Evolutionary conservation across 1,140 invertebrate genomes (phyloP), one percentile per base, ranked within the genome.

Genomic region (Arctopsyche grandis): DNA sequence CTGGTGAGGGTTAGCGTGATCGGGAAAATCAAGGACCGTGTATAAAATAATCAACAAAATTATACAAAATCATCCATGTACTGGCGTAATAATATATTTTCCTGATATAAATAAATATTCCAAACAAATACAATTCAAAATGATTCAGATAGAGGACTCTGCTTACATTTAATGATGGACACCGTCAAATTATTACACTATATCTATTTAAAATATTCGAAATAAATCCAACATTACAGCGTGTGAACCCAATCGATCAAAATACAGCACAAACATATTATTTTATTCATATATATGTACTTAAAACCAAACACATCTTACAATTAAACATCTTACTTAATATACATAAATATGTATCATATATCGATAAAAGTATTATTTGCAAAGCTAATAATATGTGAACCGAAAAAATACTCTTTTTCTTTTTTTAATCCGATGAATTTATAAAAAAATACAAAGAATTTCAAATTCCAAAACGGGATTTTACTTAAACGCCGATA

Each of bases 31-130:
- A 4, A 66, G 19, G 69, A 38, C 22, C 3, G 38, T 22, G 12
- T 38, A 3, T 1, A 70, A 70, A 70, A 38, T 22, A 44, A n/a
- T 70, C 10, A 52, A 70, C 69, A 60, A 60, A 66, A 66, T 66
- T 66, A 66, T 29, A 66, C 5, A 66, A 52, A 52, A 52, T 14
- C 22, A 48, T 69, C n/a, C 63, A 69, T 66, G 69, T 56, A 69
- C 48, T 77, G 66, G 66, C 63, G 69, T 77, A 43, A 69, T 69
- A 22, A 69, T 69, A 77, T 77, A 77, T 77, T 69, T 44, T 77
- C 38, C 44, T 58, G 75, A 77, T 69, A 69, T 69, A 69, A 69
- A 69, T 77, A 77, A 46, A 69, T 77, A 66, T 69, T 77, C 29
- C 75, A 76, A 76, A 66, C 38, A 43, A 63, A 29, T 56, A 76